Base-by-base conservation (phyloP, 2,888 invertebrate species). In the Andrena flavipes region DNA sequence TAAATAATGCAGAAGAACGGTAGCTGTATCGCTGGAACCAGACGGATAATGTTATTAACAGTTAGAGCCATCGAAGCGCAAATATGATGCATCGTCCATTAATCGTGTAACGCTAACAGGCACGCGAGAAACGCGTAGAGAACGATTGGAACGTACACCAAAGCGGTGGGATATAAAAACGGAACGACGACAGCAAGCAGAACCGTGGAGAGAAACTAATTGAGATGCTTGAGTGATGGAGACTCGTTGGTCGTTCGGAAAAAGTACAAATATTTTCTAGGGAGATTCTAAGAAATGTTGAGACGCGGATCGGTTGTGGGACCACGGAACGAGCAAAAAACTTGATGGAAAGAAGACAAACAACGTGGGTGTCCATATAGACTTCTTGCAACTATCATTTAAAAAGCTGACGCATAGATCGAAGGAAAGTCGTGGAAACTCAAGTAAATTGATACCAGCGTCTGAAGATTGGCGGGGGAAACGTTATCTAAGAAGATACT, bases 21-120 rank as follows among this genome's bases (percentile, higher is more conserved):
- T 13, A 20, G 51, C 7, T 1, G 6, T n/a, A 2, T 3, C 23
- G 10, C 33, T 13, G 13, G 59, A 13, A 42, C 33, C 5, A 10
- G 42, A 23, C 62, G 48, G 26, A 69, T 48, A 48, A 76, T 56
- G 26, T 20, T 64, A 72, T 76, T 59, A 64, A 64, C 73, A 64
- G 54, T 54, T 16, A 33, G 5, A 60, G 49, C 60, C 59, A 1
- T 64, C 49, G 51, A 59, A 60, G 51, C 20, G 75, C 60, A 51
- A 69, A 29, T 51, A 23, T 49, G 35, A 33, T 2, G 16, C 35
- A 29, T 8, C 75, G 60, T 10, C 20, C 26, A 10, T 49, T 16
- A 56, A 33, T 35, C 10, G 42, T 30, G 62, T 29, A 10, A 7
- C 26, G 23, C 30, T 29, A 16, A 60, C 13, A 29, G 59, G 49